These are phyloP conservation scores for Tokudaia tokunoshimensis DNA, from an alignment of 2,797 vertebrate genomes.

Conservation along the genomic window DNA sequence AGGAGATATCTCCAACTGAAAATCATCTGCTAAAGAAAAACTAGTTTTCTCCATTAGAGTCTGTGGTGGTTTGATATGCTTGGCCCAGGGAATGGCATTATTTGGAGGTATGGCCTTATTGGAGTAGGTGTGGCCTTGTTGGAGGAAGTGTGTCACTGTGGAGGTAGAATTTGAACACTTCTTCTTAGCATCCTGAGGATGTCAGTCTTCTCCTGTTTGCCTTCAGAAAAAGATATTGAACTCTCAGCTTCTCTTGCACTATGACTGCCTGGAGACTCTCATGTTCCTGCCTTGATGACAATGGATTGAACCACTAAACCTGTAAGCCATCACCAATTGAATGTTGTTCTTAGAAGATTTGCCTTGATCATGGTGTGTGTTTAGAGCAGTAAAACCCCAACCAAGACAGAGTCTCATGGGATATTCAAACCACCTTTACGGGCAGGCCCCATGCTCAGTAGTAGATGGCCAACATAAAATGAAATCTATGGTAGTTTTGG, in stretches of 20 bases:
- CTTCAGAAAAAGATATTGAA: not conserved
- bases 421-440: not conserved
- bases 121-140: not conserved
- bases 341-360: not conserved
- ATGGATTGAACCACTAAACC: not conserved
- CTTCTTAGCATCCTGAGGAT: not conserved
- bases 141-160: not conserved
- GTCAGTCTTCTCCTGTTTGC: not conserved
- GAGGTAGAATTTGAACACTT: not conserved
- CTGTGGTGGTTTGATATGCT: not conserved
- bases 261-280: not conserved
- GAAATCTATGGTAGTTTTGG: not conserved
- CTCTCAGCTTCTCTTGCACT: not conserved
- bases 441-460: too few species aligned
- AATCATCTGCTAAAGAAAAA: not conserved
- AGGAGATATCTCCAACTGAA: not conserved
- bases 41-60: not conserved
- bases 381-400: not conserved
- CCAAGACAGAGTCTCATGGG: not conserved
- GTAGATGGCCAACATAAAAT: not conserved
- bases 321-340: not conserved
- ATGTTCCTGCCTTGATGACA: not conserved
- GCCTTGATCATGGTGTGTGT: not conserved
- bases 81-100: not conserved
- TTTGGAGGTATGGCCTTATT: not conserved